These are phyloP conservation scores for Luscinia megarhynchos DNA, from an alignment of 2,797 vertebrate species.

Conservation along the genomic window DNA sequence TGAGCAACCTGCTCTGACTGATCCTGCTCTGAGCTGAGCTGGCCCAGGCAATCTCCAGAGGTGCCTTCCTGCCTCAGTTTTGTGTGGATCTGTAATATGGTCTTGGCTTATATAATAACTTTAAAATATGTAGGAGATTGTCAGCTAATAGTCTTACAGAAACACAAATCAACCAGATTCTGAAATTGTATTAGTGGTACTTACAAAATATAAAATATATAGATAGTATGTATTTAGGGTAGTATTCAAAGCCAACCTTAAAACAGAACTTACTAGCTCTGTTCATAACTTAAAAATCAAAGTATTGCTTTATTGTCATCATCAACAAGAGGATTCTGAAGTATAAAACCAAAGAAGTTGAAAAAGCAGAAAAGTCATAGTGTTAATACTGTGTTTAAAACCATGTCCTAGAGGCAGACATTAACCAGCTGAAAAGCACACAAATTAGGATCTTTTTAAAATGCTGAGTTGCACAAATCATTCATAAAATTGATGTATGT, in stretches of 20 bases:
- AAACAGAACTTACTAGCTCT: background rate
- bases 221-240: background rate
- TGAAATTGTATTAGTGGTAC: background rate
- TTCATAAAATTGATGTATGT: background rate
- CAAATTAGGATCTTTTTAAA: conserved; percentile 10
- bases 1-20: background rate
- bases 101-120: background rate
- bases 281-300: background rate
- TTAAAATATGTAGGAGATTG: background rate
- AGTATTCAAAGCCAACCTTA: background rate
- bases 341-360: background rate
- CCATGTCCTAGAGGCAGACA: background rate
- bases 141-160: background rate
- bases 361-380: background rate
- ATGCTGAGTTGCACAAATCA: background rate
- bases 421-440: background rate
- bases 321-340: background rate
- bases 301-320: background rate
- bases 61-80: background rate
- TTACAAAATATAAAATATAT: background rate
- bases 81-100: background rate
- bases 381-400: background rate
- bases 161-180: background rate
- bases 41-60: background rate
- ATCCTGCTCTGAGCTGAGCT: background rate